Conservation (phyloP, 2,113 vertebrate species). For the Megaleporinus macrocephalus region DNA sequence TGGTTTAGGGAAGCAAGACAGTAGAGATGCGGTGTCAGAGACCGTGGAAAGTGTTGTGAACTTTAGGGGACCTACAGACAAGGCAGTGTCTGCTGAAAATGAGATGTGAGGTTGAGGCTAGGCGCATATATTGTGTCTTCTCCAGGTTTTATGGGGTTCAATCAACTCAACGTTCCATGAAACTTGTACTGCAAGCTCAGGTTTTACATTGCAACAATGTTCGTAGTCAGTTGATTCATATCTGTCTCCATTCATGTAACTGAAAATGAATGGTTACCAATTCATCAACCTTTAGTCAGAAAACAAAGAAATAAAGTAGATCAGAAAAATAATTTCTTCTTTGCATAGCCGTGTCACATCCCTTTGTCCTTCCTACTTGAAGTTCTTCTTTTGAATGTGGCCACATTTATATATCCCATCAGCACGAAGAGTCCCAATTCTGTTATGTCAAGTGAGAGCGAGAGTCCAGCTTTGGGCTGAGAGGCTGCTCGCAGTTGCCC, state of each 20-base stretch:
- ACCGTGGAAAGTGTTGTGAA: slow-evolving; percentile 11
- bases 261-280: background rate
- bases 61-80: slow-evolving; percentile 32
- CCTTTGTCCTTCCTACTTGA: background rate
- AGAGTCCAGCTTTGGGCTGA: slow-evolving; percentile 33
- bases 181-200: background rate
- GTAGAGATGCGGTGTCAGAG: slow-evolving; percentile 32
- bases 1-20: slow-evolving; percentile 31
- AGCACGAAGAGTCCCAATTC: slow-evolving; percentile 32
- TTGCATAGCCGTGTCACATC: background rate
- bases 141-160: slow-evolving; percentile 25
- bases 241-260: background rate
- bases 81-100: background rate
- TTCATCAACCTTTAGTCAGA: too few species aligned
- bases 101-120: background rate
- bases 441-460: slow-evolving; percentile 24
- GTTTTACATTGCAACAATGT: background rate
- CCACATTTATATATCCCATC: slow-evolving; percentile 31
- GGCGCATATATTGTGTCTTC: slow-evolving; percentile 1
- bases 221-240: background rate
- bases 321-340: background rate
- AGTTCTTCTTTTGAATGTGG: slow-evolving; percentile 13
- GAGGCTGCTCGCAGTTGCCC: slow-evolving; percentile 42
- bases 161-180: background rate
- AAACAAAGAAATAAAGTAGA: too few species aligned